phyloP scores from a whole-genome alignment of 1,140 invertebrate species.

The Ectropis grisescens region DNA sequence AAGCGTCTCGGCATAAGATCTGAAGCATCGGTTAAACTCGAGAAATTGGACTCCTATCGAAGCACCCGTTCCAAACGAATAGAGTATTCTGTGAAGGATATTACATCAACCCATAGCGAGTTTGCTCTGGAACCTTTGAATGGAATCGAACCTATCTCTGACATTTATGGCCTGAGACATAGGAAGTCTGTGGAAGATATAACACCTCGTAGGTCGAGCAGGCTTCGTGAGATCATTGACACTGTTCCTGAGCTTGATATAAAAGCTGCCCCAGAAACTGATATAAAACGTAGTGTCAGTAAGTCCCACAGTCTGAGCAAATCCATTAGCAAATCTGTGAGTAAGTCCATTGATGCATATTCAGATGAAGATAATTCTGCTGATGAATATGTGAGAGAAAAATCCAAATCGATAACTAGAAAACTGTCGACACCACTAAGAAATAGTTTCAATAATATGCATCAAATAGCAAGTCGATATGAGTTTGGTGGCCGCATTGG shows the following conservation, averaged over 20 bases:
- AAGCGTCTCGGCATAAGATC: constrained; percentile 38
- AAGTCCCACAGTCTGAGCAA: constrained; percentile 45
- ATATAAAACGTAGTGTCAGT: constrained; percentile 40
- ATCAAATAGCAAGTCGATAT: constrained; percentile 27
- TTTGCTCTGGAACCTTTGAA: constrained; percentile 29
- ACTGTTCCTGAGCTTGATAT: constrained; percentile 25
- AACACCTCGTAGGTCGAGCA: constrained; percentile 34
- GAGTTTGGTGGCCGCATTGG: constrained; percentile 51
- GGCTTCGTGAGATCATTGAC: constrained; percentile 33
- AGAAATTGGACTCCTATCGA: constrained; percentile 30
- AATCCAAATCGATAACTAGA: constrained; percentile 36
- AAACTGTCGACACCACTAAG: constrained; percentile 49
- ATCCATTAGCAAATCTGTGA: constrained; percentile 36
- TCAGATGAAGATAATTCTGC: constrained; percentile 53
- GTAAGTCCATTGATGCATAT: constrained; percentile 38
- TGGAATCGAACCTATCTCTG: constrained; percentile 28
- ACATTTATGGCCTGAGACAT: constrained; percentile 34
- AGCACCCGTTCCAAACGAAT: constrained; percentile 33
- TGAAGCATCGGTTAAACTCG: constrained; percentile 25
- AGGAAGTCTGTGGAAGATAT: constrained; percentile 32
- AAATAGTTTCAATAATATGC: constrained; percentile 20
- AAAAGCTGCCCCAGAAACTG: no score
- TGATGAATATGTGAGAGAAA: constrained; percentile 21
- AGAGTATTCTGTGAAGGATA: constrained; percentile 47
- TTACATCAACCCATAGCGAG: constrained; percentile 17